These are phyloP conservation scores for Suricata suricatta DNA, from an alignment of 2,113 vertebrate species.

Conservation along the genomic window DNA sequence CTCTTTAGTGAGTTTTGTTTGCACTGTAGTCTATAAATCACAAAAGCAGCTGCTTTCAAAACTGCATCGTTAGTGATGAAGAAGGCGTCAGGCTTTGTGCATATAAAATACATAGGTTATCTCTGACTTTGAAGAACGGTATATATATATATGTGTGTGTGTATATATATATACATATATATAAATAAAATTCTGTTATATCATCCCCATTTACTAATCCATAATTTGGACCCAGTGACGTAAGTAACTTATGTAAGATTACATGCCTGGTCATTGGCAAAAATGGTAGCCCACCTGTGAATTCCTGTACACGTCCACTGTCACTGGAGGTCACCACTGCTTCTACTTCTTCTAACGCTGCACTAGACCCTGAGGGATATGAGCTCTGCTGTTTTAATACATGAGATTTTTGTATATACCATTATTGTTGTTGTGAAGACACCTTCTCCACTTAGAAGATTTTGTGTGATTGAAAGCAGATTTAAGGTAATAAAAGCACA, in stretches of 20 bases:
- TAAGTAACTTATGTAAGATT: neutral
- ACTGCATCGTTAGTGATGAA: neutral
- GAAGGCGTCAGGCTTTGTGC: neutral
- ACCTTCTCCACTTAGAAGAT: neutral
- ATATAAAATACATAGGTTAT: neutral
- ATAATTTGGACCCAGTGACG: neutral
- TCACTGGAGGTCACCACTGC: neutral
- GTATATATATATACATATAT: no score
- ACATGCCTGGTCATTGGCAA: neutral
- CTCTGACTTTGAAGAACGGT: neutral
- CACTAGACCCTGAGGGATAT: fast-evolving
- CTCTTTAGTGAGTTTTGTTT: neutral
- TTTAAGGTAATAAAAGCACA: neutral
- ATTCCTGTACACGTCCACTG: neutral
- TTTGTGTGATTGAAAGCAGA: neutral
- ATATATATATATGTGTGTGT: no score
- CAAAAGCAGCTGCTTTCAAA: neutral
- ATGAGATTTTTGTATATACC: neutral
- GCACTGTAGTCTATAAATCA: neutral
- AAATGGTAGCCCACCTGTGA: fast-evolving
- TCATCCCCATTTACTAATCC: neutral
- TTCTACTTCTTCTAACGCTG: neutral
- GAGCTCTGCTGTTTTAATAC: neutral
- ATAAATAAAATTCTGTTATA: neutral
- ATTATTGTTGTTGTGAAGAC: neutral